Evolutionary conservation across 2,113 vertebrate species (phyloP).

Genomic region (Brienomyrus brachyistius): DNA sequence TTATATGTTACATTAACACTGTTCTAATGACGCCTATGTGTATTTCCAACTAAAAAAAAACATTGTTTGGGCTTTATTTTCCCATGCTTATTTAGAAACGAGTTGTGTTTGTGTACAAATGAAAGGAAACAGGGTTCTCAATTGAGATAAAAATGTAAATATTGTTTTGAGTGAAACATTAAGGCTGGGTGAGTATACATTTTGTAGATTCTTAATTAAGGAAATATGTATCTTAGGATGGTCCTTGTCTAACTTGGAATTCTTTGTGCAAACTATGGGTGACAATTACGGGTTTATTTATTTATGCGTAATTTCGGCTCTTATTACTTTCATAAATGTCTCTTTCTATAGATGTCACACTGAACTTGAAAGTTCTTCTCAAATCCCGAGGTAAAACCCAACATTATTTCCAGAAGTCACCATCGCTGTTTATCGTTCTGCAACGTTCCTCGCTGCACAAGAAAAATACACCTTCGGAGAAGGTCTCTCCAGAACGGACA

Average conservation of each 20-base stretch:
- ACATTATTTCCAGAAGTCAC: not conserved
- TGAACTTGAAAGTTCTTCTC: not conserved
- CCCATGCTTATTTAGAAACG: not conserved
- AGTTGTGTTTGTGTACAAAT: not conserved
- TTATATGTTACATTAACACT: not conserved
- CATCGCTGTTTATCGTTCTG: not conserved
- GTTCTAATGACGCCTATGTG: not conserved
- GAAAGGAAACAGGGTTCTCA: not conserved
- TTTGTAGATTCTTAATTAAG: not conserved
- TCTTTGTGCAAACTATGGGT: not conserved
- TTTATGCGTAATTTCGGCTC: not conserved
- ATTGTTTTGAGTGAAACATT: not conserved
- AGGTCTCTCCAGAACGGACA: not conserved
- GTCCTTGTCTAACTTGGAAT: not conserved
- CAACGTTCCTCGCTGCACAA: not conserved
- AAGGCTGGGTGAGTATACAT: not conserved
- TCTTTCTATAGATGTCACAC: not conserved
- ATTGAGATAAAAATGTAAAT: not conserved
- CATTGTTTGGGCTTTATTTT: not conserved
- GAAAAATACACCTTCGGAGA: not conserved
- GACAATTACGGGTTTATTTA: not conserved
- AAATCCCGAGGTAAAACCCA: not conserved
- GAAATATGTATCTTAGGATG: not conserved
- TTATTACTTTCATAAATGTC: not conserved
- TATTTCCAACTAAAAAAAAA: not conserved